phyloP scores from a whole-genome alignment of 2,113 vertebrate species.

The Sander vitreus region DNA sequence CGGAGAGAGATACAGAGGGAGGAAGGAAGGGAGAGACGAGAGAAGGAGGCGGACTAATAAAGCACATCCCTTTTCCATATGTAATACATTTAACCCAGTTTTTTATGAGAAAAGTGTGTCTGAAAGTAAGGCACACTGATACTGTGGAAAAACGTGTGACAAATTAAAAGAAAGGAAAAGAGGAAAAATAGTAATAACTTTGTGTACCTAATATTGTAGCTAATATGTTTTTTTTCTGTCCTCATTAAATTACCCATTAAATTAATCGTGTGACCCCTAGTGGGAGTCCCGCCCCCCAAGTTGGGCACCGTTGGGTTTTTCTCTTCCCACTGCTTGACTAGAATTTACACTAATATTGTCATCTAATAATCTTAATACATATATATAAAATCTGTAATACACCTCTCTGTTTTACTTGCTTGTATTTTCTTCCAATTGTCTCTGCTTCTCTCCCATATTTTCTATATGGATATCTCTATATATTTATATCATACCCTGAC shows the following conservation, averaged over 20 bases:
- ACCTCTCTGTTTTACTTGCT: background rate
- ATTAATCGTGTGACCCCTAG: background rate
- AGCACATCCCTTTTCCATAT: constrained; percentile 39
- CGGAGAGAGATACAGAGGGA: background rate
- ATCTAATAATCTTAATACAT: too few relatives aligned
- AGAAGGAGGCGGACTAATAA: constrained; percentile 31
- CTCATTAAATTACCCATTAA: background rate
- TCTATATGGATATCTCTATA: background rate
- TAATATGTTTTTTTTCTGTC: background rate
- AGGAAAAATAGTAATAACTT: background rate
- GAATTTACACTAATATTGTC: background rate
- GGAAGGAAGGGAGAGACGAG: background rate
- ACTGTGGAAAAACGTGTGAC: background rate
- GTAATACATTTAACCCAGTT: constrained; percentile 52
- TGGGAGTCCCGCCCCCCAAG: background rate
- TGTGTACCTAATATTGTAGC: background rate
- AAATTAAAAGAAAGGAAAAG: background rate
- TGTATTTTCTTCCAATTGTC: background rate
- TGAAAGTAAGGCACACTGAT: background rate
- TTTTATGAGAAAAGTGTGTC: background rate
- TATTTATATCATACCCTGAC: constrained; percentile 19
- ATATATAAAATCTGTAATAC: too few relatives aligned
- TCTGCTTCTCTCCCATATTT: background rate
- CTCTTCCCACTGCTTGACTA: background rate
- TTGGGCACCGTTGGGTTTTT: background rate